A percentile compares a stretch with the other conserved stretches of the same genome.
Evolutionary conservation across 2,797 vertebrate genomes (phyloP).

Genomic region (Chrysolophus pictus): DNA sequence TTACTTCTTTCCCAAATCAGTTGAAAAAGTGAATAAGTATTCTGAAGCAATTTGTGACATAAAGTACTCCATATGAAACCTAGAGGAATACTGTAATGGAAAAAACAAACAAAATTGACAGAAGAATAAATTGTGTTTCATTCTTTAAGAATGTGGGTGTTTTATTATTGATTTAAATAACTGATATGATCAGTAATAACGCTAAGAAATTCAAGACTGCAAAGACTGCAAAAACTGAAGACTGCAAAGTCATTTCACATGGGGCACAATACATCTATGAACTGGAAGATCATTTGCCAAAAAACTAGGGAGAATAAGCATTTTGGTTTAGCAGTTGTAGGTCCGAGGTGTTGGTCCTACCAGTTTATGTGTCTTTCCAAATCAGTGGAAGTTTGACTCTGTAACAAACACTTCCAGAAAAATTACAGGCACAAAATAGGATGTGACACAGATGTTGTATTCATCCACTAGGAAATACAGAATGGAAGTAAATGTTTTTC

Average conservation of each 20-base stretch:
- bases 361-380: background rate
- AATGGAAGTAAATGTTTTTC: background rate
- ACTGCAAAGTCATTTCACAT: background rate
- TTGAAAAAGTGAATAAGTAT: background rate
- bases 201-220: background rate
- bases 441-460: background rate
- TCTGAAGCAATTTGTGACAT: background rate
- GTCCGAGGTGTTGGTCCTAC: background rate
- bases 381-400: background rate
- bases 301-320: background rate
- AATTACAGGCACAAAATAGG: background rate
- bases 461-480: background rate
- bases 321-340: background rate
- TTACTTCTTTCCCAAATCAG: background rate
- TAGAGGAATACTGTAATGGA: background rate
- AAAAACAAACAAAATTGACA: background rate
- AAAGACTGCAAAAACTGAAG: too few relatives aligned
- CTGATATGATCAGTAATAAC: background rate
- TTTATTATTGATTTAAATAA: background rate
- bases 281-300: background rate
- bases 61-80: background rate
- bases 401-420: background rate
- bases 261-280: background rate
- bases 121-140: background rate
- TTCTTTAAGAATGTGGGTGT: background rate